phyloP scores from a whole-genome alignment of 2,888 invertebrate species.

The Morpho helenor region DNA sequence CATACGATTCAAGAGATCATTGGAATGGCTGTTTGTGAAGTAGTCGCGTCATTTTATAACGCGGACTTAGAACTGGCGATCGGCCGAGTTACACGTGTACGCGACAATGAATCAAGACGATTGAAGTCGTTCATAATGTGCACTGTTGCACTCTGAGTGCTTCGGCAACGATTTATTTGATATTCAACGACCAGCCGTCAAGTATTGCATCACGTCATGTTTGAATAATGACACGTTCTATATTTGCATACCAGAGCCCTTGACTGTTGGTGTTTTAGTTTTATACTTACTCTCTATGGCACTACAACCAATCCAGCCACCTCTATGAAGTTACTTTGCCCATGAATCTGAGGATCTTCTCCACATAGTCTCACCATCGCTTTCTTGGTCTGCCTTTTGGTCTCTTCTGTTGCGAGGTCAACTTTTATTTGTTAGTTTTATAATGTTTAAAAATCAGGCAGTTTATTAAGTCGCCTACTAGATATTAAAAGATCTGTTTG shows the following conservation, averaged over 20 bases:
- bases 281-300: no score
- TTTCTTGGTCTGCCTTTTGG: no score
- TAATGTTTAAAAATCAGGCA: no score
- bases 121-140: neutral
- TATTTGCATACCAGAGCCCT: neutral
- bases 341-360: no score
- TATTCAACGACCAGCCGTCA: neutral
- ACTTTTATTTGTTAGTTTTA: no score
- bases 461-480: no score
- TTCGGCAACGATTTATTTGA: neutral
- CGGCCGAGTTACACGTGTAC: conserved; percentile 15
- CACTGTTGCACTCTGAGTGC: neutral
- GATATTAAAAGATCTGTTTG: no score
- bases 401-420: no score
- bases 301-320: no score
- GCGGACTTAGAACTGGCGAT: conserved; percentile 15
- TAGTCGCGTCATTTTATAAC: conserved; percentile 16
- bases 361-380: no score
- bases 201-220: conserved; percentile 1
- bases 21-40: conserved; percentile 15
- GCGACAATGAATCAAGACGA: neutral
- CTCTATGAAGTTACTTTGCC: no score
- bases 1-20: conserved; percentile 12
- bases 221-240: conserved; percentile 3
- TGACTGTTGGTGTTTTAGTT: no score